Conservation (phyloP, 2,113 vertebrate species). For the Ptychochromis oligacanthus region DNA sequence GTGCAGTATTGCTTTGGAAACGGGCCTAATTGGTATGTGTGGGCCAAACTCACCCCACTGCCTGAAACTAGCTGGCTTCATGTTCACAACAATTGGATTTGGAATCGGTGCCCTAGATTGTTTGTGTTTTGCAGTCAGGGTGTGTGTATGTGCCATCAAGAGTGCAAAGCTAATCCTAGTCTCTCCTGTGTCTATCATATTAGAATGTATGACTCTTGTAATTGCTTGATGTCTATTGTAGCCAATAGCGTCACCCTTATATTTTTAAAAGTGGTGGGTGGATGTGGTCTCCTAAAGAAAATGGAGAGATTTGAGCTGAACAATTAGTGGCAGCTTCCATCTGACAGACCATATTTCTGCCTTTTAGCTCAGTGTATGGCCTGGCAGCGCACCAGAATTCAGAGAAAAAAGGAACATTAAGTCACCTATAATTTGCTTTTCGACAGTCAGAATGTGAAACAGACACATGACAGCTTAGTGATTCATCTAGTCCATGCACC, state of each 20-base stretch:
- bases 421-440: constrained; percentile 78
- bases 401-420: constrained; percentile 67
- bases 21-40: constrained; percentile 82
- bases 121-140: constrained; percentile 70
- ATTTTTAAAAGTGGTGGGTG: constrained; percentile 57
- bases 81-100: constrained; percentile 81
- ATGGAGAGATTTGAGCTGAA: constrained; percentile 59
- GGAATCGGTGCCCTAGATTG: constrained; percentile 79
- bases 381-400: constrained; percentile 64
- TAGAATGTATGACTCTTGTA: constrained; percentile 68
- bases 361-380: constrained; percentile 68
- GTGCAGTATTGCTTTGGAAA: constrained; percentile 78
- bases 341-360: constrained; percentile 65
- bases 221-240: constrained; percentile 60
- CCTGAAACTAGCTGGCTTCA: constrained; percentile 79
- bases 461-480: constrained; percentile 74
- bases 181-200: constrained; percentile 58
- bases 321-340: constrained; percentile 70
- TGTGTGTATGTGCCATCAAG: constrained; percentile 55
- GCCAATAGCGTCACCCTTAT: constrained; percentile 58
- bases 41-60: constrained; percentile 79
- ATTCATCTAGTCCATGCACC: constrained; percentile 67
- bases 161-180: constrained; percentile 64
- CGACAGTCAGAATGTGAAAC: constrained; percentile 66
- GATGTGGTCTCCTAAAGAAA: constrained; percentile 42